Evolutionary conservation across 2,113 vertebrate species (phyloP).

Genomic region (Patagioenas fasciata): DNA sequence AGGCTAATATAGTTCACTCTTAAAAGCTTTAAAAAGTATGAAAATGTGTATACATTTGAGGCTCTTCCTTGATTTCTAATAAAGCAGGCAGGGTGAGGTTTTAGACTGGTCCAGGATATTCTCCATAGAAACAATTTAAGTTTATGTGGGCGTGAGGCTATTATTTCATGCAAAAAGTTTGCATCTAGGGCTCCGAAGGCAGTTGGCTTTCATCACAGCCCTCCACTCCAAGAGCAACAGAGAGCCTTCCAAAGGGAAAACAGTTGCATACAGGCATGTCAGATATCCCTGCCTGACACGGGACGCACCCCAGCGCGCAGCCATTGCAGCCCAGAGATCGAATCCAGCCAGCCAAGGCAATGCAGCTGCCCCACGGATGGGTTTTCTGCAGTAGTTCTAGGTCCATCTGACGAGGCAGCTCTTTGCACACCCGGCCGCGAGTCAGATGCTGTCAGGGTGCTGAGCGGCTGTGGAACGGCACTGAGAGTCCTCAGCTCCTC

Average conservation of each 20-base stretch:
- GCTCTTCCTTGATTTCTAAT: not conserved
- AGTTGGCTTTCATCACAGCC: not conserved
- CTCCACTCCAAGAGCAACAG: constrained; percentile 51
- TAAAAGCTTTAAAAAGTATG: not conserved
- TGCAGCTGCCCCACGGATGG: not conserved
- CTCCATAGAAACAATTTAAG: constrained; percentile 41
- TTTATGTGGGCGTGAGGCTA: constrained; percentile 39
- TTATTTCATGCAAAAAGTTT: constrained; percentile 62
- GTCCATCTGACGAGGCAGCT: not conserved
- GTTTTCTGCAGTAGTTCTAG: not conserved
- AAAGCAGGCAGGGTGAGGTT: constrained; percentile 3
- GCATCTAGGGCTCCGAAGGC: constrained; percentile 27
- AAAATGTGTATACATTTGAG: not conserved
- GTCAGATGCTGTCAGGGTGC: not conserved
- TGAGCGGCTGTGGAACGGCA: not conserved
- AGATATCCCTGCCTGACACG: not conserved
- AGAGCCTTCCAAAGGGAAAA: constrained; percentile 6
- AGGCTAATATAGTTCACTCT: not conserved
- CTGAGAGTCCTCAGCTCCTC: not conserved
- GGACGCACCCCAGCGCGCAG: not conserved
- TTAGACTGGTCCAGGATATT: not conserved
- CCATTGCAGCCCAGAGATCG: not conserved
- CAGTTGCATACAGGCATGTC: not conserved
- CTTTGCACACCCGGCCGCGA: not conserved
- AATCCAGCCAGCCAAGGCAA: not conserved